Base-by-base conservation (phyloP, 2,797 vertebrate species). In the Cynodonichthys magdalenae region DNA sequence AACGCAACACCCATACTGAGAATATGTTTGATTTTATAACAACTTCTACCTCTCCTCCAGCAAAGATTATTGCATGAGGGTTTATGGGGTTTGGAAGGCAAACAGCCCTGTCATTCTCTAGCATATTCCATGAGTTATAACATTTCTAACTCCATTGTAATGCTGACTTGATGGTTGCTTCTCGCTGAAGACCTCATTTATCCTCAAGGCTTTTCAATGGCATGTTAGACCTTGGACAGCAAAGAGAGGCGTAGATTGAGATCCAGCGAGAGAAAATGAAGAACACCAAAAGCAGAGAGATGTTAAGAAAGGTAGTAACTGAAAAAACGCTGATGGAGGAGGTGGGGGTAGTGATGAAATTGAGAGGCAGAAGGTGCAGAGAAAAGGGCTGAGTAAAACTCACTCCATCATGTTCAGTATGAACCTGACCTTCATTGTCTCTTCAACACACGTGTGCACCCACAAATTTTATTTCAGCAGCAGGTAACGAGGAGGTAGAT, bases 191-290 rank as follows among this genome's bases (percentile, higher is more conserved):
- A 83, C 69, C 79, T 80, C 86, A 84, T 91, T 79, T 58, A 66
- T 88, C 85, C 44, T 88, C 80, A 88, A 84, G 87, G 84, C 86
- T 79, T 75, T 68, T 69, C 84, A 74, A 77, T 83, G 89, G 85
- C 84, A 77, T 56, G 70, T 86, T 78, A 72, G 86, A 66, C 62
- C 68, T 50, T 6, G 59, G 62, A 44, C 53, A 72, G 64, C 57
- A 75, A 50, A 48, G 45, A 59, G 63, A n/a, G 59, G 15, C 18
- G 28, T 60, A 34, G 12, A 66, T 29, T 47, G 59, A 67, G 59
- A 51, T 36, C 20, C 15, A n/a, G 48, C 6, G 20, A 50, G 45
- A 14, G 47, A 71, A 64, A 70, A 66, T 17, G 66, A 72, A 77
- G 73, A 59, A 68, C 50, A 60, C 0, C 17, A 64, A 36, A 56